Evolutionary conservation across 2,113 vertebrate species (phyloP).

Genomic region (Zeus faber): DNA sequence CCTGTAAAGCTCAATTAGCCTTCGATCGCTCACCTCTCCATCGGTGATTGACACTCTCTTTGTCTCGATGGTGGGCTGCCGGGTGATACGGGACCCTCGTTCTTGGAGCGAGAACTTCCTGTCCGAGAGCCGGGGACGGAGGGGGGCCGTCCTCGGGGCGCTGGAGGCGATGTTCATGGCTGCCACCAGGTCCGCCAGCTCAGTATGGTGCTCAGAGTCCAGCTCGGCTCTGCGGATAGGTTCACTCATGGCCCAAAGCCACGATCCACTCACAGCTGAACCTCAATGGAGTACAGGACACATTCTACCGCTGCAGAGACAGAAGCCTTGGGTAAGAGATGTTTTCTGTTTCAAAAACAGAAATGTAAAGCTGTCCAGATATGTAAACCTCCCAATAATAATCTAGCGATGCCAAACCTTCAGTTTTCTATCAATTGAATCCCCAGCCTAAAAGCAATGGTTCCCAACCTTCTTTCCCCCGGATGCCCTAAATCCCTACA

Average conservation of each 20-base stretch:
- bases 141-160: conserved; percentile 42
- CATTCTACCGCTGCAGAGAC: not conserved
- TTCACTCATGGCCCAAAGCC: conserved; percentile 58
- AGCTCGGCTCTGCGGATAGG: conserved; percentile 40
- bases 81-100: conserved; percentile 73
- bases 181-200: conserved; percentile 84
- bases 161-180: conserved; percentile 73
- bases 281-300: not conserved
- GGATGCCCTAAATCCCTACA: too few species aligned
- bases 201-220: conserved; percentile 64
- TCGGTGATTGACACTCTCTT: conserved; percentile 89
- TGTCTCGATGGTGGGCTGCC: conserved; percentile 91
- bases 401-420: too few species aligned
- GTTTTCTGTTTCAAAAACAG: too few species aligned
- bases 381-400: too few species aligned
- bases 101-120: conserved; percentile 95
- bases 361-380: too few species aligned
- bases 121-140: conserved; percentile 71
- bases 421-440: too few species aligned
- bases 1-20: too few species aligned
- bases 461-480: too few species aligned
- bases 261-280: conserved; percentile 10
- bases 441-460: too few species aligned
- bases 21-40: conserved; percentile 76
- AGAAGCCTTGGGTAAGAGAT: conserved; percentile 2